Evolutionary conservation across 2,113 vertebrate genomes (phyloP).

Genomic region (Cichladusa arquata): DNA sequence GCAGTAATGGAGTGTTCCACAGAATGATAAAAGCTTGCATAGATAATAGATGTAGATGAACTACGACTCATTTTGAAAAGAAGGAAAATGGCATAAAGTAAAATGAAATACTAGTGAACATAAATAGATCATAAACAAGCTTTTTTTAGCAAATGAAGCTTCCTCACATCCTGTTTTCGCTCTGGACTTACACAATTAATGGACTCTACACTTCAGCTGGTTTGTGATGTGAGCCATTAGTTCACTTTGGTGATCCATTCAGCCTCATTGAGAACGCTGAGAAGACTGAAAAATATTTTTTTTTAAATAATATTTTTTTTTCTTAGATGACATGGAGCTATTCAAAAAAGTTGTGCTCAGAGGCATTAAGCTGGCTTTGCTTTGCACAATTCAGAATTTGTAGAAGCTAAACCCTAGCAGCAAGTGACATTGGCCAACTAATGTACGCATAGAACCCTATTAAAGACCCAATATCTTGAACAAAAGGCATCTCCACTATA

Average conservation of each 20-base stretch:
- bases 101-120: background rate
- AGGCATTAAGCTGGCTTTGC: background rate
- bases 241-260: fast-evolving
- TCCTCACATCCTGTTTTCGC: background rate
- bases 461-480: background rate
- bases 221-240: background rate
- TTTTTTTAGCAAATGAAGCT: background rate
- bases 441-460: fast-evolving
- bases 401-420: background rate
- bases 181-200: background rate
- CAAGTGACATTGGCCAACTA: background rate
- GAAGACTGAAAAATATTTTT: background rate
- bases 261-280: background rate
- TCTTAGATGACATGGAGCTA: background rate
- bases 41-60: background rate
- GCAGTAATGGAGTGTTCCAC: background rate
- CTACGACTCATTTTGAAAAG: background rate
- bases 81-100: background rate
- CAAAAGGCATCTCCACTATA: background rate
- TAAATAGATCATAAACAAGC: background rate
- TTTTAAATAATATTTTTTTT: background rate
- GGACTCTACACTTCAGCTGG: background rate
- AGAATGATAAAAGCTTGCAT: background rate
- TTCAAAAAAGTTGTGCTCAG: background rate
- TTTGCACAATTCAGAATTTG: background rate